These are phyloP conservation scores for Diadromus collaris DNA, from an alignment of 2,888 invertebrate species.

Conservation along the genomic window DNA sequence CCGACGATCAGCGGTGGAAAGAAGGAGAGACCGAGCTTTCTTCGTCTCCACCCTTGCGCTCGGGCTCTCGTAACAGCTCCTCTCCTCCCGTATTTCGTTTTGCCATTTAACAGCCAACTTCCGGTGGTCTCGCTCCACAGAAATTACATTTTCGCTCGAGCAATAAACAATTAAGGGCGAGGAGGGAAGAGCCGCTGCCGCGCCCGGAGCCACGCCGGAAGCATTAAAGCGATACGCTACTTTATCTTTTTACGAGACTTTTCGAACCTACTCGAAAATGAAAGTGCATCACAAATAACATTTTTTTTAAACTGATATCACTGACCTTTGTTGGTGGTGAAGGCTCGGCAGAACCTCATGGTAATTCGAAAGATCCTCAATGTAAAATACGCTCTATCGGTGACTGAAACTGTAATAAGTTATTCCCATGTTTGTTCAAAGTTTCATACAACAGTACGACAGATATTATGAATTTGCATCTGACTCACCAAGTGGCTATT, in stretches of 20 bases:
- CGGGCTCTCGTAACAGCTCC: constrained; percentile 26
- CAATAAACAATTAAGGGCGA: constrained; percentile 50
- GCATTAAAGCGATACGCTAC: background rate
- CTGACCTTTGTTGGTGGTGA: background rate
- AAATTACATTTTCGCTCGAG: constrained; percentile 52
- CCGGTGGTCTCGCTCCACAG: constrained; percentile 46
- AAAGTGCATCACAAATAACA: background rate
- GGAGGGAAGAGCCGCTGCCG: constrained; percentile 30
- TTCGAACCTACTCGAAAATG: background rate
- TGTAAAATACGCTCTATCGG: background rate
- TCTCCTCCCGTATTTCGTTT: constrained; percentile 39
- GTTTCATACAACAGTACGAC: background rate
- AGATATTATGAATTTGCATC: background rate
- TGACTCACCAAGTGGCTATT: background rate
- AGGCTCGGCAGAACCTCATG: background rate
- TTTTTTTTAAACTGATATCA: background rate
- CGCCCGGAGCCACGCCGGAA: constrained; percentile 19
- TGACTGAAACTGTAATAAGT: too few species aligned
- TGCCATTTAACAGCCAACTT: constrained; percentile 44
- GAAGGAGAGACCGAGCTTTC: constrained; percentile 42
- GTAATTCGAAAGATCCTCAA: too few species aligned
- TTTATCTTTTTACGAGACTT: background rate
- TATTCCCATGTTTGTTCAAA: too few species aligned
- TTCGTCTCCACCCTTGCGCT: constrained; percentile 35
- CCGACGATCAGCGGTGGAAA: constrained; percentile 1